A percentile compares a stretch with the other conserved stretches of the same genome.
phyloP scores from a whole-genome alignment of 2,888 invertebrate genomes.

The Drosophila cracens region DNA sequence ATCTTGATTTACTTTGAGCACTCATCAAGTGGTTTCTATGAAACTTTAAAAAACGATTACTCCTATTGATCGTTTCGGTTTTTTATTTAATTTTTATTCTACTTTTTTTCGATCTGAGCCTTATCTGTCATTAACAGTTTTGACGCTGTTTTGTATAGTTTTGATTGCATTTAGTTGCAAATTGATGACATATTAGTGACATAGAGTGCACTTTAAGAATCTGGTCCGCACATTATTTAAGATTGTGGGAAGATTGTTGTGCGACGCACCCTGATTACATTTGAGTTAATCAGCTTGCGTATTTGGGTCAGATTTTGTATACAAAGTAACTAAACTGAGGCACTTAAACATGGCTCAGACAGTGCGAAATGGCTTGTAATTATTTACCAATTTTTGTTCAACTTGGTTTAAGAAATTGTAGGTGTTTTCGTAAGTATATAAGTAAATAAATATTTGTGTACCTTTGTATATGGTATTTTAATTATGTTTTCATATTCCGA shows the following conservation, averaged over 20 bases:
- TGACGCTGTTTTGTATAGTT: conserved; percentile 73
- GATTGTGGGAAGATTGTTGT: conserved; percentile 38
- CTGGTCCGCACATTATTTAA: conserved; percentile 48
- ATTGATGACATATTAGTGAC: conserved; percentile 78
- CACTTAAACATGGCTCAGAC: conserved; percentile 1
- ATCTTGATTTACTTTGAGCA: conserved; percentile 77
- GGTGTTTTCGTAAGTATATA: background rate
- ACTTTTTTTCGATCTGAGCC: background rate
- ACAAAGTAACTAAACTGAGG: conserved; percentile 1
- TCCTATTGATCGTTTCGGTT: conserved; percentile 58
- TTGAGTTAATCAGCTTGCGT: background rate
- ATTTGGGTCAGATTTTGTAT: conserved; percentile 28
- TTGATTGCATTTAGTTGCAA: conserved; percentile 79
- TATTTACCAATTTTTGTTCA: conserved; percentile 9
- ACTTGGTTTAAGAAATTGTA: background rate
- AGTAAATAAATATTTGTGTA: background rate
- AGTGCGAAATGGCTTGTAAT: conserved; percentile 51
- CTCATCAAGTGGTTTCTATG: conserved; percentile 75
- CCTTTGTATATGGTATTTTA: background rate
- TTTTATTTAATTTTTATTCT: conserved; percentile 11
- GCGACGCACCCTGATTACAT: conserved; percentile 26
- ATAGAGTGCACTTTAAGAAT: conserved; percentile 48
- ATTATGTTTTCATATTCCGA: background rate
- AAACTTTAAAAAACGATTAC: conserved; percentile 72
- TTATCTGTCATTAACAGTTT: conserved; percentile 65